Evolutionary conservation across 2,113 vertebrate species (phyloP).

Genomic region (Syngnathoides biaculeatus): DNA sequence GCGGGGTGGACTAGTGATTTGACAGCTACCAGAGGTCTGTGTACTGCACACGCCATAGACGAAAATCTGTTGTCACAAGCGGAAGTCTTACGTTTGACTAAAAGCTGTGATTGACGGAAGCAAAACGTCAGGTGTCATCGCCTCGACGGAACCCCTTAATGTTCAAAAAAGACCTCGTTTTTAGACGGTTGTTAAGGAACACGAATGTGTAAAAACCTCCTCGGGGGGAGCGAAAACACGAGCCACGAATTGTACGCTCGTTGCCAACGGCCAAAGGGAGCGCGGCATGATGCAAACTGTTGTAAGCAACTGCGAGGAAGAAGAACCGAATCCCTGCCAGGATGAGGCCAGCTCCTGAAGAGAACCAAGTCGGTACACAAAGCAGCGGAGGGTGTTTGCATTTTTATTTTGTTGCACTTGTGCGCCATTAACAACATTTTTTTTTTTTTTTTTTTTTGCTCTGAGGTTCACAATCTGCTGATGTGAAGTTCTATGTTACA

Average conservation of each 20-base stretch:
- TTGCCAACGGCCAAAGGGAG: not conserved
- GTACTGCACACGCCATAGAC: not conserved
- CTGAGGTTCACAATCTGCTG: no score
- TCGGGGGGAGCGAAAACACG: not conserved
- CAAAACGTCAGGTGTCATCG: not conserved
- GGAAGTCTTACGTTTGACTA: not conserved
- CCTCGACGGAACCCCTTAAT: not conserved
- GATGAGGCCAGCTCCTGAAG: not conserved
- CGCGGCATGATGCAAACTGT: not conserved
- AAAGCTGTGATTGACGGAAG: not conserved
- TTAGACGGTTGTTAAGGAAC: not conserved
- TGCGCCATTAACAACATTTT: no score
- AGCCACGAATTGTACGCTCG: not conserved
- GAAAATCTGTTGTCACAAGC: not conserved
- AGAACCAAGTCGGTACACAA: not conserved
- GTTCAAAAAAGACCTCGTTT: not conserved
- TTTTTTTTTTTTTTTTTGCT: no score
- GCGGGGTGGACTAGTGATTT: not conserved
- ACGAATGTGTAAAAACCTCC: not conserved
- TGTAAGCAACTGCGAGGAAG: not conserved
- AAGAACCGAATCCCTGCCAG: not conserved
- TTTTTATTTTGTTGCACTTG: no score
- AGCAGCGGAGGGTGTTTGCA: no score
- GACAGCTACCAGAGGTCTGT: not conserved
- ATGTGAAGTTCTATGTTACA: no score